phyloP scores from a whole-genome alignment of 2,797 vertebrate genomes.

The Sebastiscus albofasciatus region DNA sequence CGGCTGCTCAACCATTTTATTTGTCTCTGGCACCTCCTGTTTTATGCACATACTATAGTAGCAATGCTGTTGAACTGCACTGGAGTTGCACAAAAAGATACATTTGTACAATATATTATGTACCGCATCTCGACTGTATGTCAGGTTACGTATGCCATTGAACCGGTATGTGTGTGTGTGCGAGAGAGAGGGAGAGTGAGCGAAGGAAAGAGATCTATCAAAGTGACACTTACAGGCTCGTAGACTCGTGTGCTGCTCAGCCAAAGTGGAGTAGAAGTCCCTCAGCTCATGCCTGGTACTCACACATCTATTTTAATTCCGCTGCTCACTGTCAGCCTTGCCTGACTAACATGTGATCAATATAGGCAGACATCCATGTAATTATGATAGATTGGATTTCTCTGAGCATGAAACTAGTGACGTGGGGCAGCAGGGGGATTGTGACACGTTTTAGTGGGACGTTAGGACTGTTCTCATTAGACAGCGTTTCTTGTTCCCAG shows the following conservation, averaged over 20 bases:
- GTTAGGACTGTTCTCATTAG: constrained; percentile 64
- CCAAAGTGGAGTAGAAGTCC: constrained; percentile 73
- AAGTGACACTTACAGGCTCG: constrained; percentile 71
- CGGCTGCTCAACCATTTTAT: constrained; percentile 20
- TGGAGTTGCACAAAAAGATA: neutral
- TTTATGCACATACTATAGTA: neutral
- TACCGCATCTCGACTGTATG: constrained; percentile 11
- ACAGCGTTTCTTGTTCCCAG: neutral
- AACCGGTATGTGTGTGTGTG: constrained; percentile 15
- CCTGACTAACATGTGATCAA: constrained; percentile 81
- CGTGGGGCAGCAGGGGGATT: constrained; percentile 33
- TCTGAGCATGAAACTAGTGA: constrained; percentile 68
- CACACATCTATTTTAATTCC: constrained; percentile 80
- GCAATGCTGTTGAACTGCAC: neutral
- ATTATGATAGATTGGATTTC: constrained; percentile 82
- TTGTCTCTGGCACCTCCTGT: neutral
- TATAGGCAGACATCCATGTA: constrained; percentile 78
- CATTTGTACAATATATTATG: neutral
- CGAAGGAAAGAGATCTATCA: constrained; percentile 67
- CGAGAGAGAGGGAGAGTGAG: neutral
- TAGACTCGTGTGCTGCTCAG: constrained; percentile 63
- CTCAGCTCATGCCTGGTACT: constrained; percentile 60
- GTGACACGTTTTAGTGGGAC: constrained; percentile 63
- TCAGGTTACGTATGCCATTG: constrained; percentile 26
- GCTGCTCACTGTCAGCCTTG: constrained; percentile 74